A percentile compares a stretch with the other conserved stretches of the same genome.
Conservation (phyloP, 2,797 vertebrate genomes). For the Botia kubotai region DNA sequence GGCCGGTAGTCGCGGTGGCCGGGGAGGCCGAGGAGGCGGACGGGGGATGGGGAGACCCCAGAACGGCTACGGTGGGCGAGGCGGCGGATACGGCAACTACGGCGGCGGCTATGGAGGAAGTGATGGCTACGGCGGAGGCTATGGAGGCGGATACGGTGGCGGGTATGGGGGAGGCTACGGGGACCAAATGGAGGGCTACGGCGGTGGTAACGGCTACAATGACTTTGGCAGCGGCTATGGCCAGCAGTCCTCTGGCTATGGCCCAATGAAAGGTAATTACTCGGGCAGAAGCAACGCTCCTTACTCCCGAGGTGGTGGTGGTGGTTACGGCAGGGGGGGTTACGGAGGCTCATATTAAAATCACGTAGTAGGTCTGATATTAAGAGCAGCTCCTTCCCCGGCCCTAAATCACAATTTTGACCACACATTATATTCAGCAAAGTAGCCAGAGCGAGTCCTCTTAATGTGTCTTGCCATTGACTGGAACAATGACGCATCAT, state of each 20-base stretch:
- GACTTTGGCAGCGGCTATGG: conserved; percentile 93
- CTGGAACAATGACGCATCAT: conserved; percentile 55
- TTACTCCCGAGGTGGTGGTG: conserved; percentile 81
- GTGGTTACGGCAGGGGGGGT: conserved; percentile 88
- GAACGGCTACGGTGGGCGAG: conserved; percentile 86
- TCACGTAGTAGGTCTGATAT: conserved; percentile 39
- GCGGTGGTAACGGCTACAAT: conserved; percentile 89
- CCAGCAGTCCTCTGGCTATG: conserved; percentile 92
- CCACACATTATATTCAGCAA: conserved; percentile 46
- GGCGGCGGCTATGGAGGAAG: conserved; percentile 80
- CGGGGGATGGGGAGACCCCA: conserved; percentile 84
- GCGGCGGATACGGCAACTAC: conserved; percentile 85
- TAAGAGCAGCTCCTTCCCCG: conserved; percentile 62
- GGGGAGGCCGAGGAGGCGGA: conserved; percentile 81
- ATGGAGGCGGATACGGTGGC: conserved; percentile 82
- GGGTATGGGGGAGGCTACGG: conserved; percentile 86
- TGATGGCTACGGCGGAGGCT: conserved; percentile 86
- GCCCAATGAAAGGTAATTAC: conserved; percentile 90
- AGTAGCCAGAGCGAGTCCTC: conserved; percentile 49
- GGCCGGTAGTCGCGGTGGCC: conserved; percentile 77
- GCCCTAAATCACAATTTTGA: conserved; percentile 64
- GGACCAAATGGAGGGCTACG: conserved; percentile 80
- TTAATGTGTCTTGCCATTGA: conserved; percentile 50
- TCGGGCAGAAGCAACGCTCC: conserved; percentile 87
- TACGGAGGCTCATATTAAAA: conserved; percentile 82